Conservation (phyloP, 2,113 vertebrate species). For the Machaerirhynchus nigripectus region DNA sequence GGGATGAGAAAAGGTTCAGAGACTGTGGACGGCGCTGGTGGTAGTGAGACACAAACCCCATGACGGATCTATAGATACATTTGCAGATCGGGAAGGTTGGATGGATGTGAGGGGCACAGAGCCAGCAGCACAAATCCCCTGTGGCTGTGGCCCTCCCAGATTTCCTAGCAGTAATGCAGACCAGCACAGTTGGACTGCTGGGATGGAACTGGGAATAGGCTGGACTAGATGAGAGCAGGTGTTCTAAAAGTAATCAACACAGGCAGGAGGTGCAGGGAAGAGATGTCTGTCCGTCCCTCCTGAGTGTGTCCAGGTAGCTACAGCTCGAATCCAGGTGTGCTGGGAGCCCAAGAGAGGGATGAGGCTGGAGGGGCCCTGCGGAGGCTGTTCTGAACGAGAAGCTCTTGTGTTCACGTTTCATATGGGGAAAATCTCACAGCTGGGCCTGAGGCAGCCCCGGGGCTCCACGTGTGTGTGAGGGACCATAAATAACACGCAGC, state of each 20-base stretch:
- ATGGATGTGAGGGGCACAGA: background rate
- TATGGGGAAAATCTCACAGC: background rate
- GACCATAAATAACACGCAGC: background rate
- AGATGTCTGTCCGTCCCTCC: background rate
- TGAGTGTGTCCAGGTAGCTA: background rate
- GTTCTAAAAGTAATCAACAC: background rate
- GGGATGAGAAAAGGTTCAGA: background rate
- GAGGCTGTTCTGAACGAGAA: background rate
- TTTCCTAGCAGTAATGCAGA: background rate
- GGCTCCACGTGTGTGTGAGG: background rate
- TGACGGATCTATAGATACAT: background rate
- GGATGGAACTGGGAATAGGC: background rate
- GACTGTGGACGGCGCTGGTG: background rate
- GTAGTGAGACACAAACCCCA: background rate
- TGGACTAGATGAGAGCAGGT: background rate
- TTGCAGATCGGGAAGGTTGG: background rate
- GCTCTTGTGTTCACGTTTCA: background rate
- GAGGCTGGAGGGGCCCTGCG: background rate
- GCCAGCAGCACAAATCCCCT: rapidly evolving
- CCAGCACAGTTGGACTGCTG: background rate
- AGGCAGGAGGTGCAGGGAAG: background rate
- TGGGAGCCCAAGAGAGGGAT: background rate
- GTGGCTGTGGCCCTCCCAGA: background rate
- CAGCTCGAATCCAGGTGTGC: background rate
- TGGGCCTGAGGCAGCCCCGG: background rate